Evolutionary conservation across 2,113 vertebrate genomes (phyloP), one percentile per base, ranked within the genome.

Genomic region (Tamias sibiricus): DNA sequence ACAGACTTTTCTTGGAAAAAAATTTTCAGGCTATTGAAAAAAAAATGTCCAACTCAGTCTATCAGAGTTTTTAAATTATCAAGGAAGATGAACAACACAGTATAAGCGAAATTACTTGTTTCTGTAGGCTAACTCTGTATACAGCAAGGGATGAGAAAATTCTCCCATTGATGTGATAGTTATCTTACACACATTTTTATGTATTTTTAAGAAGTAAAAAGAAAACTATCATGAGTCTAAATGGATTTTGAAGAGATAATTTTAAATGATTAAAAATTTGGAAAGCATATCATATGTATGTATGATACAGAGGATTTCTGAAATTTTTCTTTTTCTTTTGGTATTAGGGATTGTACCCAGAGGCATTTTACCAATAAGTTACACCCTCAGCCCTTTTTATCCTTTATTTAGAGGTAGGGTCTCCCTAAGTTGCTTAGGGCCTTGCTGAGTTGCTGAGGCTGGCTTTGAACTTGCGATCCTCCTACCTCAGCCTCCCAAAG

Each of bases 171-270:
- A 54, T 37, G 22, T 12, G n/a, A 75, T 28, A 3, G 4, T 7
- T 16, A 16, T 86, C 19, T 87, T 95, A 12, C 57, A 49, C 49
- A 16, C 49, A 59, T 69, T 84, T 72, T 32, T 37, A 54, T 35
- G 75, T 91, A 88, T 95, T 83, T 79, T 64, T 59, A 81, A 96
- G 64, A 37, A 74, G 44, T 57, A 32, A 40, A 93, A 96, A 44
- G 49, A 28, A 54, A 85, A 93, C 71, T 95, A 95, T 80, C 74
- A 96, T 93, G 17, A 8, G 2, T 97, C 88, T 17, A 1, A 14
- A 90, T 71, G 72, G 44, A 72, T 76, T 93, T 91, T 91, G 68
- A 87, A 76, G 57, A 83, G 77, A 42, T 74, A 35, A 94, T 79
- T 90, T 95, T 62, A 90, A 91, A 44, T 74, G 8, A 74, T 68